Evolutionary conservation across 2,797 vertebrate species (phyloP).

Genomic region (Enteromius trimaculatus): DNA sequence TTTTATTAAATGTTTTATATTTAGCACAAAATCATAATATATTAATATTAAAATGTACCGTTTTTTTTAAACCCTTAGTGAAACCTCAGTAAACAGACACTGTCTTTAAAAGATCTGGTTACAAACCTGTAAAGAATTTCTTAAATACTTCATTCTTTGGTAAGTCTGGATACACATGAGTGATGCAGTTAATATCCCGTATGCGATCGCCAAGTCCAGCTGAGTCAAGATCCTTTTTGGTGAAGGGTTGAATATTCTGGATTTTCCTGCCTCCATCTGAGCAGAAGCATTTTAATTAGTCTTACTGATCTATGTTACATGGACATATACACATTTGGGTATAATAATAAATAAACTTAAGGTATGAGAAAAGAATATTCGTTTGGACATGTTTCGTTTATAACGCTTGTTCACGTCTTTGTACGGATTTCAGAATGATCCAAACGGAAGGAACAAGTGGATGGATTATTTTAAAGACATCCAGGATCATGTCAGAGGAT

Average conservation of each 20-base stretch:
- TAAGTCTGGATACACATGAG: slow-evolving; percentile 83
- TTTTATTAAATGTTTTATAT: not conserved
- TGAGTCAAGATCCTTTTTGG: slow-evolving; percentile 90
- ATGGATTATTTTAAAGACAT: too few relatives aligned
- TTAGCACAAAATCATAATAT: not conserved
- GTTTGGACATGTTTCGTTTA: not conserved
- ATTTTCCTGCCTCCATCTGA: slow-evolving; percentile 84
- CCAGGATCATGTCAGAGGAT: too few relatives aligned
- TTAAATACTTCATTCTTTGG: slow-evolving; percentile 88
- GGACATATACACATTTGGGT: not conserved
- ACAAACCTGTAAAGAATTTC: slow-evolving; percentile 89
- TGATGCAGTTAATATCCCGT: slow-evolving; percentile 86
- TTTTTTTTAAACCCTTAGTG: not conserved
- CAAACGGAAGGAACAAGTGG: too few relatives aligned
- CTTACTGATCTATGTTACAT: not conserved
- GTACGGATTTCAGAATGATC: too few relatives aligned
- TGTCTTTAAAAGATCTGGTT: not conserved
- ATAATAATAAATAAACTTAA: not conserved
- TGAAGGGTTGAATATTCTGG: slow-evolving; percentile 96
- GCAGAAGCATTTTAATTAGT: not conserved
- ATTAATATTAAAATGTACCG: not conserved
- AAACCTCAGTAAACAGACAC: not conserved
- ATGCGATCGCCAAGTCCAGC: slow-evolving; percentile 91
- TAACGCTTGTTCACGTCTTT: too few relatives aligned
- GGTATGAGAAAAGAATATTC: not conserved